phyloP scores from a whole-genome alignment of 2,113 vertebrate genomes.

The Dolichotis patagonum region DNA sequence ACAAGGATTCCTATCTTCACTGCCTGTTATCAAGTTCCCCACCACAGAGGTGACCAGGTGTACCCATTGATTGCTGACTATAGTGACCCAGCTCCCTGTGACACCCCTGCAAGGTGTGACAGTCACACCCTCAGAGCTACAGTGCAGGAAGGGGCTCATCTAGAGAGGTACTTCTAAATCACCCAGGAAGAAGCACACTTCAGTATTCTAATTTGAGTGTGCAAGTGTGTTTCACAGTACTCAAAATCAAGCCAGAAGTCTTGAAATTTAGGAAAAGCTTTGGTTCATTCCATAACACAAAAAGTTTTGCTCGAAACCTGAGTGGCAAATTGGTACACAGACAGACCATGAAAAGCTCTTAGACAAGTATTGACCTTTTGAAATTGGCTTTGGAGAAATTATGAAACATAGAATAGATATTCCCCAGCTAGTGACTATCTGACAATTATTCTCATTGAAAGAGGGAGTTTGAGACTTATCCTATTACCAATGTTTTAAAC shows the following conservation, averaged over 20 bases:
- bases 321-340: constrained; percentile 25
- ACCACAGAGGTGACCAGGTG: background rate
- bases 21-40: background rate
- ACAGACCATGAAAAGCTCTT: constrained; percentile 29
- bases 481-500: constrained; percentile 69
- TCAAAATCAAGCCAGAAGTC: background rate
- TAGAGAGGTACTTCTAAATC: background rate
- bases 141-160: rapidly evolving
- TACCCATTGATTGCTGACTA: background rate
- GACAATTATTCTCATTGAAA: constrained; percentile 60
- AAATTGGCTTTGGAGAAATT: constrained; percentile 46
- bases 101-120: too few species aligned
- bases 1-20: background rate
- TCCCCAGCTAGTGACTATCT: background rate
- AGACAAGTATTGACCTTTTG: background rate
- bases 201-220: background rate
- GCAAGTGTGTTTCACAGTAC: background rate
- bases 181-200: background rate
- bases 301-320: background rate
- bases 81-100: rapidly evolving
- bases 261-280: constrained; percentile 36
- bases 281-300: constrained; percentile 16
- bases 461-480: constrained; percentile 55
- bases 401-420: constrained; percentile 37
- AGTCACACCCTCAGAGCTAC: background rate